These are phyloP conservation scores for Platorchestia sp. DNA, from an alignment of 1,140 invertebrate genomes.

Conservation along the genomic window DNA sequence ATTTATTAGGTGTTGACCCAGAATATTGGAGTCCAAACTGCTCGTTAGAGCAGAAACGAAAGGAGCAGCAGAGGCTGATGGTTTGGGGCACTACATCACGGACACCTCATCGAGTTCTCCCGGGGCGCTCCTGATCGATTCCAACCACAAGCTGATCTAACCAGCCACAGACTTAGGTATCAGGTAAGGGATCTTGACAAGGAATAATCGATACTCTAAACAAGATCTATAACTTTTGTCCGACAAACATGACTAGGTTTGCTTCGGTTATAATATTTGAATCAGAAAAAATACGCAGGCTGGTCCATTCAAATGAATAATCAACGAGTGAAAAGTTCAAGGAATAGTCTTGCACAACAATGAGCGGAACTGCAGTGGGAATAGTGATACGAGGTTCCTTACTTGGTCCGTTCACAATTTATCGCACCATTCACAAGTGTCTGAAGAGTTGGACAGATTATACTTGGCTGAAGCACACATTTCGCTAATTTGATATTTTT, in stretches of 20 bases:
- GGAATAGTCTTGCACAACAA: not conserved
- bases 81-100: slow-evolving; percentile 29
- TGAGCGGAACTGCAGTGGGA: not conserved
- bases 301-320: not conserved
- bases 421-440: not conserved
- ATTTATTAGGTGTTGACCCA: not conserved
- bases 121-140: slow-evolving; percentile 54
- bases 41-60: not conserved
- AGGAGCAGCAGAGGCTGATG: not conserved
- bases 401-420: not conserved
- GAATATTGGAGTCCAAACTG: not conserved
- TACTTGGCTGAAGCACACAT: not conserved
- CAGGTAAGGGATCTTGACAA: slow-evolving; percentile 53
- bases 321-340: not conserved
- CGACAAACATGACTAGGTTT: not conserved
- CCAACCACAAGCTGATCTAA: slow-evolving; percentile 44
- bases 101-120: slow-evolving; percentile 43
- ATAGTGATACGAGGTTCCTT: not conserved
- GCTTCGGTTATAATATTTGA: not conserved
- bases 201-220: slow-evolving; percentile 54
- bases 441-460: not conserved
- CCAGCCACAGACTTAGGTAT: slow-evolving; percentile 27
- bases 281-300: not conserved
- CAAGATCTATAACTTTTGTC: slow-evolving; percentile 42
- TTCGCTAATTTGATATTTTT: not conserved